A percentile compares a stretch with the other conserved stretches of the same genome.
Conservation (phyloP, 1,140 invertebrate species). For the Listronotus bonariensis region DNA sequence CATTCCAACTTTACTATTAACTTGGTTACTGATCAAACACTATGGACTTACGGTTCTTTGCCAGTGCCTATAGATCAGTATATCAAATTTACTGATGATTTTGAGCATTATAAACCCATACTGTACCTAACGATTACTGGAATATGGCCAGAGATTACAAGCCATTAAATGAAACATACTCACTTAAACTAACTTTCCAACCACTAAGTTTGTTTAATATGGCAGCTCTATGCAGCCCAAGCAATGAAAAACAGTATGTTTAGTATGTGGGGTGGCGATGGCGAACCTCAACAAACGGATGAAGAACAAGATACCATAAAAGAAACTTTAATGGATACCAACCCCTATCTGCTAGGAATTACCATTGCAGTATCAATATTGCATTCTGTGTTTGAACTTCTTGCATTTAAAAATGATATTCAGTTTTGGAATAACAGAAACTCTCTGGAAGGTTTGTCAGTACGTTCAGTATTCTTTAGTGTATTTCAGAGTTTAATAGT, state of each 20-base stretch:
- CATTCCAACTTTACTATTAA: constrained; percentile 98
- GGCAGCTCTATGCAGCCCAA: constrained; percentile 97
- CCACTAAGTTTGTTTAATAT: constrained; percentile 95
- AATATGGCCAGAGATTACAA: constrained; percentile 96
- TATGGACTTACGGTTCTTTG: constrained; percentile 87
- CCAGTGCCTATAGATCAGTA: constrained; percentile 92
- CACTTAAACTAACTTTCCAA: constrained; percentile 84
- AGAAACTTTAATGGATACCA: constrained; percentile 95
- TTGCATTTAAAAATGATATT: constrained; percentile 99
- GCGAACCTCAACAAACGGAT: constrained; percentile 74
- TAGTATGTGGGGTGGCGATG: constrained; percentile 67
- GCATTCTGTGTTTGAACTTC: constrained; percentile 96
- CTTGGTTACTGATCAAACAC: constrained; percentile 91
- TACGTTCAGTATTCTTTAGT: constrained; percentile 98
- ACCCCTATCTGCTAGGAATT: constrained; percentile 90
- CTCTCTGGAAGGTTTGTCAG: constrained; percentile 95
- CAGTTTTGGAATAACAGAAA: constrained; percentile 99
- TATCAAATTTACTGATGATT: constrained; percentile 84
- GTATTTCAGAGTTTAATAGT: constrained; percentile 97
- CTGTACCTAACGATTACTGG: constrained; percentile 99
- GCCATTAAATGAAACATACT: constrained; percentile 86
- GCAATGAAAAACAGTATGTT: constrained; percentile 84
- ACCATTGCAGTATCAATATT: constrained; percentile 93
- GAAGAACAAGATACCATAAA: constrained; percentile 97
- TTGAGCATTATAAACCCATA: constrained; percentile 89